phyloP scores from a whole-genome alignment of 2,888 invertebrate species.

The Orthosia gracilis region DNA sequence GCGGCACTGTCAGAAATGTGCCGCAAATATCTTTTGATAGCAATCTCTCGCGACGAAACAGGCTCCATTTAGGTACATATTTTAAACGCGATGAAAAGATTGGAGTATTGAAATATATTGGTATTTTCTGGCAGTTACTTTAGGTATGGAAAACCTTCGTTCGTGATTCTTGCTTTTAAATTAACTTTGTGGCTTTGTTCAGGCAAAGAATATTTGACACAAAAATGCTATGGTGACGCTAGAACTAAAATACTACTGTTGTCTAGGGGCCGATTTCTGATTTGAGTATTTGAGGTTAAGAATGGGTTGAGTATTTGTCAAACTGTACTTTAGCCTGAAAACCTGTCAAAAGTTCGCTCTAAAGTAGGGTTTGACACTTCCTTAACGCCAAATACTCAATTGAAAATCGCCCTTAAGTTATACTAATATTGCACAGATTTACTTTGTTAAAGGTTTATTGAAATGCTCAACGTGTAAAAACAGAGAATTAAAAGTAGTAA shows the following conservation, averaged over 20 bases:
- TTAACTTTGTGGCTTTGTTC: constrained; percentile 8
- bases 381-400: too few species aligned
- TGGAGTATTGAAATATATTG: constrained; percentile 8
- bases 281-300: too few species aligned
- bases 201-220: not conserved
- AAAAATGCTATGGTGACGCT: not conserved
- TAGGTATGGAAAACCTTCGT: constrained; percentile 1
- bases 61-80: not conserved
- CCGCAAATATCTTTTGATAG: constrained; percentile 28
- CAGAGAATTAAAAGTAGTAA: not conserved
- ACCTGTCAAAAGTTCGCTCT: too few species aligned
- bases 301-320: too few species aligned
- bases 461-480: not conserved
- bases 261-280: too few species aligned
- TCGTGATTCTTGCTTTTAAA: constrained; percentile 12
- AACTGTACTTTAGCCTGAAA: too few species aligned
- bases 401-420: too few species aligned
- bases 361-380: too few species aligned
- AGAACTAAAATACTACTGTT: too few species aligned
- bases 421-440: not conserved
- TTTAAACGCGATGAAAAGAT: constrained; percentile 10
- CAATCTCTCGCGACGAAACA: constrained; percentile 12
- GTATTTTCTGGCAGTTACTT: not conserved
- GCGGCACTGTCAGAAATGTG: constrained; percentile 16
- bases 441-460: constrained; percentile 4